These are phyloP conservation scores for Hippocampus guttulatus DNA, from an alignment of 2,113 vertebrate genomes.

Conservation along the genomic window DNA sequence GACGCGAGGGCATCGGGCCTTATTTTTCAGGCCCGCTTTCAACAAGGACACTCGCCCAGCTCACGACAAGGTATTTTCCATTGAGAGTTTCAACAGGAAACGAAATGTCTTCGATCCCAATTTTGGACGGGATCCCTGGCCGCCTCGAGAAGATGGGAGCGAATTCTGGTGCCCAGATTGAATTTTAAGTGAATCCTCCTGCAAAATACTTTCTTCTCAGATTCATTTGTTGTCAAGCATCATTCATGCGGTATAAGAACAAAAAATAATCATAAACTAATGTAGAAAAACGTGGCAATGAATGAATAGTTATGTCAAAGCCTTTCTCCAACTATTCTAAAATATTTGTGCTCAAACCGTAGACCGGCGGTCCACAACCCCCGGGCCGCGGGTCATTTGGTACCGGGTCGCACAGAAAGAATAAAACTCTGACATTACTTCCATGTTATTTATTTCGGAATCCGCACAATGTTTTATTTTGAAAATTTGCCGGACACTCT, in stretches of 20 bases:
- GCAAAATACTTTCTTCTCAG: background rate
- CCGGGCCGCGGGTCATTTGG: too few species aligned
- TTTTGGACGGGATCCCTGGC: too few species aligned
- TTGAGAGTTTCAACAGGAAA: constrained; percentile 50
- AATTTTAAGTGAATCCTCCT: background rate
- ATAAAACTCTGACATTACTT: too few species aligned
- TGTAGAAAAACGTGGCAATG: background rate
- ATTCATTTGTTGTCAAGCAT: too few species aligned
- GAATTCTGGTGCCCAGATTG: background rate
- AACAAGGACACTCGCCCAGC: constrained; percentile 20
- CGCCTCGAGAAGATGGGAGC: background rate
- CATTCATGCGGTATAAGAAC: too few species aligned
- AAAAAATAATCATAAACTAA: background rate
- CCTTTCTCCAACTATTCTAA: background rate
- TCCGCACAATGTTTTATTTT: too few species aligned
- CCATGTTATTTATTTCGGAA: too few species aligned
- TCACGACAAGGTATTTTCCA: constrained; percentile 35
- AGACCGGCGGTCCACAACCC: too few species aligned
- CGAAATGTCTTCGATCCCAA: constrained; percentile 9
- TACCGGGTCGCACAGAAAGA: too few species aligned
- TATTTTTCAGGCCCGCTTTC: background rate
- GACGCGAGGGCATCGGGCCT: background rate
- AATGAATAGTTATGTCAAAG: background rate
- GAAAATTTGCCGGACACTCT: too few species aligned
- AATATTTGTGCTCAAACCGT: background rate